Conservation (phyloP, 92 coral and sea anemone genomes). For the Muricea muricata region DNA sequence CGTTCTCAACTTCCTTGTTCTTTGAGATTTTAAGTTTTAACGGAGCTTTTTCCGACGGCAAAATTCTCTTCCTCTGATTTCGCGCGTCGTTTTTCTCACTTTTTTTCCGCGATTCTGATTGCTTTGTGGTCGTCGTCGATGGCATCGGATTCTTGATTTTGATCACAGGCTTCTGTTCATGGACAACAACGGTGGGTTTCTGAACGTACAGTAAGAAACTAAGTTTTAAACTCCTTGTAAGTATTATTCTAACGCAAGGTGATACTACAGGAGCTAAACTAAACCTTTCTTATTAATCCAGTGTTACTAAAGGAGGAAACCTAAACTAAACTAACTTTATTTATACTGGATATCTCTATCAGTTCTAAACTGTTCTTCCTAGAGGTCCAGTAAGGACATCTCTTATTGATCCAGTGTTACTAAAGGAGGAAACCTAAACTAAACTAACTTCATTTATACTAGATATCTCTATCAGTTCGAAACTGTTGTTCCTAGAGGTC, state of each 20-base stretch:
- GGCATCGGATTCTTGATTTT: constrained; percentile 83
- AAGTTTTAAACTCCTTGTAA: too few species aligned
- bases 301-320: too few species aligned
- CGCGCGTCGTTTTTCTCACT: neutral
- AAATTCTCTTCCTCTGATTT: constrained; percentile 7
- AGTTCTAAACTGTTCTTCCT: too few species aligned
- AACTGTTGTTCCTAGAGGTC: neutral
- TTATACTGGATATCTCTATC: neutral
- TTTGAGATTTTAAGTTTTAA: constrained; percentile 29
- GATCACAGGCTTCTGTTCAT: constrained; percentile 75
- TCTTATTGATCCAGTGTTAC: too few species aligned
- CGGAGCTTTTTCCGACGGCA: constrained; percentile 24
- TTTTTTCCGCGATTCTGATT: constrained; percentile 19
- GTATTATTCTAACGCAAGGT: too few species aligned
- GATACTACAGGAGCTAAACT: too few species aligned
- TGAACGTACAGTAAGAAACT: neutral
- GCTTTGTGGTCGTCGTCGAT: neutral
- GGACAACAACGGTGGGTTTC: constrained; percentile 61
- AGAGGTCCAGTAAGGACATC: too few species aligned
- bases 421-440: too few species aligned
- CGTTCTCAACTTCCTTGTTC: neutral
- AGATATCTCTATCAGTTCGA: neutral
- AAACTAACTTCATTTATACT: too few species aligned
- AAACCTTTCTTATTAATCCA: too few species aligned
- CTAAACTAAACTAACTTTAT: neutral